A percentile compares a stretch with the other conserved stretches of the same genome.
Evolutionary conservation across 2,888 invertebrate species (phyloP).

Genomic region (Sesia apiformis): DNA sequence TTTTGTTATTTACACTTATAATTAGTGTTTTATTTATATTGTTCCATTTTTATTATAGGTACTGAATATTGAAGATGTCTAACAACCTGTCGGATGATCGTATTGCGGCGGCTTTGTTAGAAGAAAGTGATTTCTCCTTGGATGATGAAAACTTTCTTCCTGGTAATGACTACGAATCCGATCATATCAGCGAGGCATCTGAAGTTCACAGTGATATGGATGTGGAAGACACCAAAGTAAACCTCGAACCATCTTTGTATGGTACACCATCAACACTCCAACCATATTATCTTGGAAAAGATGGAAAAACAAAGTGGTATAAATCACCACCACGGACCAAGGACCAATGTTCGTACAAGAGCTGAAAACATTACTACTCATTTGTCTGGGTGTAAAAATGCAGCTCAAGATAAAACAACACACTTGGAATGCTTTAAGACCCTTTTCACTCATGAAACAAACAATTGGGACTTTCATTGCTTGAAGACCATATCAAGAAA

Average conservation of each 20-base stretch:
- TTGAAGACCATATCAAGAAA: background rate
- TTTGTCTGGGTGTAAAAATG: no score
- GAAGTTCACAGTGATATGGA: slow-evolving; percentile 1
- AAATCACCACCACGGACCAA: background rate
- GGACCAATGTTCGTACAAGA: background rate
- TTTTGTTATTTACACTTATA: background rate
- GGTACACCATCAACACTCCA: background rate
- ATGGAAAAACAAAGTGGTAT: slow-evolving; percentile 1
- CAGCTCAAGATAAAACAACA: no score
- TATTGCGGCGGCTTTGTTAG: background rate
- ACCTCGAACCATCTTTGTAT: background rate
- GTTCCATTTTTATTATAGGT: background rate
- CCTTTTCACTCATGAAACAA: background rate
- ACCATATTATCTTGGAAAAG: slow-evolving; percentile 1
- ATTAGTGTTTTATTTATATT: background rate
- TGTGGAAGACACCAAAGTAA: background rate
- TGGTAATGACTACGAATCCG: slow-evolving; percentile 3
- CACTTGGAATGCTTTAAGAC: no score
- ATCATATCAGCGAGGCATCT: slow-evolving; percentile 2
- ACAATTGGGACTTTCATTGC: background rate
- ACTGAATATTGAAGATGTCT: background rate
- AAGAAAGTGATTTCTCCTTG: slow-evolving; percentile 1
- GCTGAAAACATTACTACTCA: background rate
- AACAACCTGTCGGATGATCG: no score
- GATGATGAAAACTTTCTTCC: slow-evolving; percentile 2